Base-by-base conservation (phyloP, 2,113 vertebrate species). In the Marcusenius ussheri region DNA sequence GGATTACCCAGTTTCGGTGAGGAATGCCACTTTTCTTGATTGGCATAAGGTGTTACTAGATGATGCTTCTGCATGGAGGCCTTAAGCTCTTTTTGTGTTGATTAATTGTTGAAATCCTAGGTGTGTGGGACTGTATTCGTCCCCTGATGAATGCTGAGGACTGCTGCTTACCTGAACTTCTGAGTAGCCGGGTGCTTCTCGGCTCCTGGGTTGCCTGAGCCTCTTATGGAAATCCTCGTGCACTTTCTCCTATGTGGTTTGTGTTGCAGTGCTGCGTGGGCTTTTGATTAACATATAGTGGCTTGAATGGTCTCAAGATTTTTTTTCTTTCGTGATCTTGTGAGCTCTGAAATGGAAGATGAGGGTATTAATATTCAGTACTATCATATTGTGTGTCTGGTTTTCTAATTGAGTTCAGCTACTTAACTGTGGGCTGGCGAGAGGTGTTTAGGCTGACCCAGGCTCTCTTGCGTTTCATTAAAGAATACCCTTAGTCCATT, bases 1-100 rank as follows among this genome's bases (percentile, higher is more conserved):
- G 91, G 91, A 2, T 94, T 93, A 89, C 93, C 94, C 0, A 93
- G 95, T 8, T 83, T 95, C 85, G 94, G 96, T 96, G 91, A 92
- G 91, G 77, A 31, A 31, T 77, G 10, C 9, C 13, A 1, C 15
- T 24, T 27, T 4, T 77, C 21, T 87, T 90, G 24, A 58, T 46
- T 3, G 10, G 2, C 13, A 17, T 77, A 77, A 77, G 70, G 7
- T 35, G 19, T 66, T 66, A 66, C 58, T 27, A 3, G 24, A 66
- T 24, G 24, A 10, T 45, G 4, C 83, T 24, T 84, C 39, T 84
- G 19, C 7, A 24, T 84, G 42, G 42, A 27, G 24, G 84, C 35
- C 27, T 77, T 77, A 17, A 77, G 11, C 70, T 39, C 17, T 42
- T 80, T 5, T 6, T 77, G 31, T 70, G 58, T 27, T 70, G 10